Percentiles rank a stretch among this genome's conserved stretches.
These are phyloP conservation scores for Acronicta aceris DNA, from an alignment of 2,888 invertebrate genomes.

Conservation along the genomic window DNA sequence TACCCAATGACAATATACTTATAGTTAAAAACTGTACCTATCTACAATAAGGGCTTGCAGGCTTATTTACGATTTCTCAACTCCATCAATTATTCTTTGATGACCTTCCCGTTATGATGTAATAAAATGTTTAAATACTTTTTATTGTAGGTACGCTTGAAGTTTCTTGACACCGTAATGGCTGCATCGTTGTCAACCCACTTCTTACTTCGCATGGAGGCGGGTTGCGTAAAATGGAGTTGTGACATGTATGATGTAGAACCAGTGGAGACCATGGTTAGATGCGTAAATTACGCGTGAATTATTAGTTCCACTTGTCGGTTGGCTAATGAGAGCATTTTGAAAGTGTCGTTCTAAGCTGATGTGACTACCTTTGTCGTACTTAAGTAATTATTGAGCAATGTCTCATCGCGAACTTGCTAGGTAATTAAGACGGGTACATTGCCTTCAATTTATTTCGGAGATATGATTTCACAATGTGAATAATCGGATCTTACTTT, in stretches of 20 bases:
- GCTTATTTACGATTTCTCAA: conserved; percentile 21
- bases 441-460: neutral
- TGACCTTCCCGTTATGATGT: conserved; percentile 13
- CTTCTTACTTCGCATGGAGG: conserved; percentile 11
- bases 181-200: conserved; percentile 24
- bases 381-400: conserved; percentile 19
- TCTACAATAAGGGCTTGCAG: conserved; percentile 38
- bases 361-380: conserved; percentile 1
- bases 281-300: conserved; percentile 40
- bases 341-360: conserved; percentile 23
- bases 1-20: no score
- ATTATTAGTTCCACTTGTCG: conserved; percentile 38
- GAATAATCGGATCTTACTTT: no score
- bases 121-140: conserved; percentile 24
- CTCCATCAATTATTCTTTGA: conserved; percentile 2
- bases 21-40: no score
- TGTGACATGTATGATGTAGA: conserved; percentile 22
- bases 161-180: conserved; percentile 19
- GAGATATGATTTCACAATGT: no score
- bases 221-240: conserved; percentile 44
- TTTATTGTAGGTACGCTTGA: conserved; percentile 12
- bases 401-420: neutral
- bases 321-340: conserved; percentile 36
- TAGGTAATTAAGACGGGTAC: neutral
- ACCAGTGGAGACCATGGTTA: conserved; percentile 31